Evolutionary conservation across 2,113 vertebrate species (phyloP).

Genomic region (Scomber japonicus): DNA sequence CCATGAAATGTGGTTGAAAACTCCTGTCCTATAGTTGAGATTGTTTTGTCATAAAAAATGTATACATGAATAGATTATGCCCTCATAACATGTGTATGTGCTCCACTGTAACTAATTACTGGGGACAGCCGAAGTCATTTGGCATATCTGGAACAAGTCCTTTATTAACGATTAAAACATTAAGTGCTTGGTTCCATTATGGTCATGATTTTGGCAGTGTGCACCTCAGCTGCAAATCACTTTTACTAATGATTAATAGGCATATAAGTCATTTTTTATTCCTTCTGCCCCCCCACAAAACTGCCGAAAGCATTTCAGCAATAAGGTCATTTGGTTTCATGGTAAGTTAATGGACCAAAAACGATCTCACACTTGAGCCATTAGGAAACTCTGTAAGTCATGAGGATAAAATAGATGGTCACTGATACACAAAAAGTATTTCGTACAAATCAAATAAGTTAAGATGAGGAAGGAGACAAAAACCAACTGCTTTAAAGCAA

Average conservation of each 20-base stretch:
- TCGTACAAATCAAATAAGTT: neutral
- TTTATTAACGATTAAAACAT: constrained; percentile 51
- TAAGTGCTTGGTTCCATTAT: constrained; percentile 35
- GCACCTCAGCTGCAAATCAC: neutral
- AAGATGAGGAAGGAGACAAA: constrained; percentile 5
- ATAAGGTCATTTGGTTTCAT: constrained; percentile 62
- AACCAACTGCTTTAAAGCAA: neutral
- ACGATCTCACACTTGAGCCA: constrained; percentile 50
- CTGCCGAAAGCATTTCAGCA: constrained; percentile 34
- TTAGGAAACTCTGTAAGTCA: constrained; percentile 38
- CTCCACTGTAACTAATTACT: neutral
- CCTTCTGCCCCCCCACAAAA: constrained; percentile 1
- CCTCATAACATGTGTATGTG: too few species aligned
- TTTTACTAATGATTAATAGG: constrained; percentile 40
- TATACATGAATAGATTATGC: too few species aligned
- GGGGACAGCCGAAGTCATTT: constrained; percentile 19
- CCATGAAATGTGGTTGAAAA: too few species aligned
- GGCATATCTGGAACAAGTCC: neutral
- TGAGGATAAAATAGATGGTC: constrained; percentile 4
- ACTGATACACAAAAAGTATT: neutral
- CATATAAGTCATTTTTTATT: constrained; percentile 25
- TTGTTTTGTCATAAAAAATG: too few species aligned
- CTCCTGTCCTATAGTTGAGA: too few species aligned
- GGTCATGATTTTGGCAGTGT: neutral
- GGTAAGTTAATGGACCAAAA: constrained; percentile 65